Evolutionary conservation across 2,888 invertebrate genomes (phyloP).

Genomic region (Teleogryllus oceanicus): DNA sequence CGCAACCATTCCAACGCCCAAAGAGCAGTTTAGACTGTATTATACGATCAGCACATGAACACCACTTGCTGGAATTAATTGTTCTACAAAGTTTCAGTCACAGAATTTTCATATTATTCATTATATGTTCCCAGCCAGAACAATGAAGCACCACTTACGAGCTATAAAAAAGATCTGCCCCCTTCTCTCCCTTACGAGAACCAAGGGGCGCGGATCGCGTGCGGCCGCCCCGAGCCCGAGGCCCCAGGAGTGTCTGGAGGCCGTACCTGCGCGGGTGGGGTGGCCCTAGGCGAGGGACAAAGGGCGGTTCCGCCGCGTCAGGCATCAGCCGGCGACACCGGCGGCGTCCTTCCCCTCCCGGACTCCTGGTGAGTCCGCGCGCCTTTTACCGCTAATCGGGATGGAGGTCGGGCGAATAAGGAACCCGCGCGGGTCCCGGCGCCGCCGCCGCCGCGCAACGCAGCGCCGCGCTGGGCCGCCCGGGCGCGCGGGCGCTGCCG

Average conservation of each 20-base stretch:
- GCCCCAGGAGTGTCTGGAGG: background rate
- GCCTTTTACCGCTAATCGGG: constrained; percentile 7
- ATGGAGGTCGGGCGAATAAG: constrained; percentile 11
- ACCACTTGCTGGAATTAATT: too few species aligned
- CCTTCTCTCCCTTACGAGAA: background rate
- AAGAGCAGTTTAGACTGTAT: too few species aligned
- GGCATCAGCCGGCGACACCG: background rate
- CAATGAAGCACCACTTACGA: too few species aligned
- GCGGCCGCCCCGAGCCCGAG: too few species aligned
- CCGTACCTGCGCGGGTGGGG: background rate
- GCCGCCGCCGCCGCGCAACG: background rate
- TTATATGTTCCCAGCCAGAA: too few species aligned
- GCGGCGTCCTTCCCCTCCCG: background rate
- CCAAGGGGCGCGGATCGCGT: background rate
- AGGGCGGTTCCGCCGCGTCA: background rate
- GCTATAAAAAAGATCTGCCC: background rate
- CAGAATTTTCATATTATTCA: too few species aligned
- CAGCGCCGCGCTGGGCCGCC: background rate
- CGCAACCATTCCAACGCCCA: too few species aligned
- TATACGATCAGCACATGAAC: too few species aligned
- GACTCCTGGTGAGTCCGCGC: background rate
- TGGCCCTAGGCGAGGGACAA: background rate
- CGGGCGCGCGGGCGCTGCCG: background rate
- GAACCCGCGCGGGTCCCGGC: background rate
- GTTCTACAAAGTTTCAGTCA: too few species aligned